phyloP scores from a whole-genome alignment of 2,797 vertebrate genomes.

The Smutsia gigantea region DNA sequence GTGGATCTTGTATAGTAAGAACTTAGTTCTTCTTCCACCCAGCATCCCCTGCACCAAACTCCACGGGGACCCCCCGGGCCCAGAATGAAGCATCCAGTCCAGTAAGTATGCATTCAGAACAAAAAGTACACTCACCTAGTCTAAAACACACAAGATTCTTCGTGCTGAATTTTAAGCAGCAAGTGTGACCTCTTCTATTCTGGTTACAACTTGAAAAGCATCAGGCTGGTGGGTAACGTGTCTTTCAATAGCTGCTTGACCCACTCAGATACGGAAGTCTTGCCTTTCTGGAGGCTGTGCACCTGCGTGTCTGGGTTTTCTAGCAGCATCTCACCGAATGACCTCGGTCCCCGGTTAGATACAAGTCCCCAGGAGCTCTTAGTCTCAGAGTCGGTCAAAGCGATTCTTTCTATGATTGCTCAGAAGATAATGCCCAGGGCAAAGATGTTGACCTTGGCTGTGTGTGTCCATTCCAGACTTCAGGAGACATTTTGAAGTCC shows the following conservation, averaged over 20 bases:
- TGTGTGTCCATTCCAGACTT: slow-evolving; percentile 97
- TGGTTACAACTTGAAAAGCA: slow-evolving; percentile 93
- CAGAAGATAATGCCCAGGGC: slow-evolving; percentile 96
- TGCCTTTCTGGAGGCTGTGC: slow-evolving; percentile 93
- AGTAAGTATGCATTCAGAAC: neutral
- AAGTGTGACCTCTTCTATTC: slow-evolving; percentile 94
- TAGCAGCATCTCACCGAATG: slow-evolving; percentile 94
- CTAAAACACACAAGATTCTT: slow-evolving; percentile 78
- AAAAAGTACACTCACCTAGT: slow-evolving; percentile 82
- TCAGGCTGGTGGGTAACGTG: slow-evolving; percentile 94
- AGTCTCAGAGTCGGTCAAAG: slow-evolving; percentile 94
- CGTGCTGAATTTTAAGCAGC: slow-evolving; percentile 90
- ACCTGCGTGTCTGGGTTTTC: slow-evolving; percentile 97
- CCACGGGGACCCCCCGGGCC: neutral
- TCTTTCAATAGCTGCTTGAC: slow-evolving; percentile 93
- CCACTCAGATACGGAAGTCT: slow-evolving; percentile 94
- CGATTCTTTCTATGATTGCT: slow-evolving; percentile 95
- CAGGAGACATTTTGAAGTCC: slow-evolving; percentile 95
- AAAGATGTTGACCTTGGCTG: slow-evolving; percentile 95
- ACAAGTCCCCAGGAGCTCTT: slow-evolving; percentile 96
- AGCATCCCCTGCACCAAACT: neutral
- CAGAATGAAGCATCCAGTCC: neutral
- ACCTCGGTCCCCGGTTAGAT: slow-evolving; percentile 93
- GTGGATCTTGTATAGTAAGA: neutral
- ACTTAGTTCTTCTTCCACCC: neutral